phyloP scores from a whole-genome alignment of 1,140 invertebrate species.

The Aphelinus atriplicis region DNA sequence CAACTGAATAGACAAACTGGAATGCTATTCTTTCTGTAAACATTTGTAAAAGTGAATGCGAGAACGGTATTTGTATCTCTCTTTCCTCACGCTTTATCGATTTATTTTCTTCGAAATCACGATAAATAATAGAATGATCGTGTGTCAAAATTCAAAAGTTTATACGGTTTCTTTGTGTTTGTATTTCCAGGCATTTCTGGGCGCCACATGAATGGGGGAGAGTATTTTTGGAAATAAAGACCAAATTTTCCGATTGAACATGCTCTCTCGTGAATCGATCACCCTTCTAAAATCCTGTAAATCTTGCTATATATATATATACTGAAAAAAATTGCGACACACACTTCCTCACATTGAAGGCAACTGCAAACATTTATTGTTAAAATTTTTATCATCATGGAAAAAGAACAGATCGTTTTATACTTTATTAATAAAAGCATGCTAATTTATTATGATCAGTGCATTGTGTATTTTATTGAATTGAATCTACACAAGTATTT shows the following conservation, averaged over 20 bases:
- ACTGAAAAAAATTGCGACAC: slow-evolving; percentile 16
- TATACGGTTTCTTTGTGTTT: slow-evolving; percentile 59
- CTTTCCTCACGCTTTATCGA: slow-evolving; percentile 38
- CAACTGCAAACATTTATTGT: slow-evolving; percentile 31
- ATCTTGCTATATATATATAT: slow-evolving; percentile 24
- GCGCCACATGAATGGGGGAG: slow-evolving; percentile 59
- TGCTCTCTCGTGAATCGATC: slow-evolving; percentile 53
- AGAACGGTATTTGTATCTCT: slow-evolving; percentile 51
- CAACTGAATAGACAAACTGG: slow-evolving; percentile 41
- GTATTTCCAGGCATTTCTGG: slow-evolving; percentile 67
- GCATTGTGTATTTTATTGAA: slow-evolving; percentile 38
- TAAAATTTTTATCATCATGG: slow-evolving; percentile 43
- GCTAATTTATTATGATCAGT: slow-evolving; percentile 38
- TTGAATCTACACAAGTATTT: slow-evolving; percentile 28
- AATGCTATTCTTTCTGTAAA: slow-evolving; percentile 29
- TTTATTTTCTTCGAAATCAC: slow-evolving; percentile 36
- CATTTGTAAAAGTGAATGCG: slow-evolving; percentile 10
- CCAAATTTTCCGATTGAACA: slow-evolving; percentile 65
- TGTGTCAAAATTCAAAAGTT: slow-evolving; percentile 45
- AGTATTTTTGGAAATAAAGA: slow-evolving; percentile 69
- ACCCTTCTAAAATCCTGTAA: slow-evolving; percentile 48
- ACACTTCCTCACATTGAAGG: slow-evolving; percentile 34
- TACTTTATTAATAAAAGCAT: slow-evolving; percentile 50
- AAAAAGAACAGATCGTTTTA: slow-evolving; percentile 46
- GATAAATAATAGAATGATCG: slow-evolving; percentile 23